These are phyloP conservation scores for Tichodroma muraria DNA, from an alignment of 2,113 vertebrate genomes.

Conservation along the genomic window DNA sequence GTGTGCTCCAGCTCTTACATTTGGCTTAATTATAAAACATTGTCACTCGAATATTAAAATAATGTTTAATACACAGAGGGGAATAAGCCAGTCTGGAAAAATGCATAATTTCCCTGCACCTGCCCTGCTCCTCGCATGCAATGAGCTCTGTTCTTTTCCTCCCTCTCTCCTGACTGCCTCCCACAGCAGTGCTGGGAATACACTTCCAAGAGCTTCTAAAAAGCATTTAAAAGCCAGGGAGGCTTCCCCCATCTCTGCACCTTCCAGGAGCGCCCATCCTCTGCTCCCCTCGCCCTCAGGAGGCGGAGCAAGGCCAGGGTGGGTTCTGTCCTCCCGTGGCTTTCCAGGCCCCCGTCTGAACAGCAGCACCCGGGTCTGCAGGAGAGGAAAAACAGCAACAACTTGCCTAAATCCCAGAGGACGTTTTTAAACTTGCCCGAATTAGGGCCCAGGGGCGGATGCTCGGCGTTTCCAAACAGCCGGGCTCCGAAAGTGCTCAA, in stretches of 20 bases:
- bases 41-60: constrained; percentile 79
- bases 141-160: constrained; percentile 40
- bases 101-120: constrained; percentile 70
- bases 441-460: neutral
- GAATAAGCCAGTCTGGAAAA: constrained; percentile 70
- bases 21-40: constrained; percentile 80
- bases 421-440: constrained; percentile 19
- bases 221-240: neutral
- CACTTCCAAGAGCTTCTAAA: constrained; percentile 16
- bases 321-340: neutral
- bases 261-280: neutral
- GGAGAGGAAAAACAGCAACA: neutral
- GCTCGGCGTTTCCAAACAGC: neutral
- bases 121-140: constrained; percentile 60
- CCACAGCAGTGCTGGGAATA: constrained; percentile 49
- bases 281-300: neutral
- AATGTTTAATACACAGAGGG: constrained; percentile 79
- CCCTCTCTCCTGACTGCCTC: constrained; percentile 14
- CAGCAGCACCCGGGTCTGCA: rapidly evolving
- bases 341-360: neutral
- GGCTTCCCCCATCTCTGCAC: neutral
- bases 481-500: neutral
- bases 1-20: constrained; percentile 64
- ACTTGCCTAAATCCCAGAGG: neutral
- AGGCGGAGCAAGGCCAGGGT: neutral